phyloP scores from a whole-genome alignment of 2,797 vertebrate species.

The Cynodonichthys magdalenae region DNA sequence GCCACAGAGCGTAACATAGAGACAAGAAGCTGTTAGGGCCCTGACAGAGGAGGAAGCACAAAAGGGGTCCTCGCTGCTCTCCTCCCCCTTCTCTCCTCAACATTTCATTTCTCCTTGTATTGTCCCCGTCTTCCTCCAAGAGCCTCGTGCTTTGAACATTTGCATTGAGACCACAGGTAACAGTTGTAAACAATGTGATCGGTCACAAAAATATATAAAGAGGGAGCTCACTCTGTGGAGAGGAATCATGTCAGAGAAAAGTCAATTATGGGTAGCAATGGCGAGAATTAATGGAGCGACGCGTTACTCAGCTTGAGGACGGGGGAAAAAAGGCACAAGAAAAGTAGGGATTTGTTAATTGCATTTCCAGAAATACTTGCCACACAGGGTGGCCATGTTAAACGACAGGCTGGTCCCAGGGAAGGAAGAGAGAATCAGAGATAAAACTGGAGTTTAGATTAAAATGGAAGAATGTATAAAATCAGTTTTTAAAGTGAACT shows the following conservation, averaged over 20 bases:
- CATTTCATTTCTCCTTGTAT: conserved; percentile 48
- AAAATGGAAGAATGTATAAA: conserved; percentile 11
- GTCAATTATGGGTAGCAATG: conserved; percentile 82
- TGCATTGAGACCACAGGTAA: conserved; percentile 36
- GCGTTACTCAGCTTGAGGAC: conserved; percentile 83
- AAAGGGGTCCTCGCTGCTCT: conserved; percentile 72
- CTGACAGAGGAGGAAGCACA: conserved; percentile 76
- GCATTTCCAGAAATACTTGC: conserved; percentile 76
- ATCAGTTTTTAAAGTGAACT: not conserved
- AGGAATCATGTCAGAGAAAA: conserved; percentile 85
- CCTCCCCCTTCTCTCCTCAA: conserved; percentile 52
- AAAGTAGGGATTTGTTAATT: conserved; percentile 80
- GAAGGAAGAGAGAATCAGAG: conserved; percentile 60
- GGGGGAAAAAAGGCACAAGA: conserved; percentile 62
- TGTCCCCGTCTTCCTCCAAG: conserved; percentile 13
- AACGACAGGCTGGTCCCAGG: conserved; percentile 78
- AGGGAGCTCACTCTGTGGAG: conserved; percentile 74
- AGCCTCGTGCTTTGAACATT: conserved; percentile 44
- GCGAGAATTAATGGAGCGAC: conserved; percentile 84
- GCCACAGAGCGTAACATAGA: conserved; percentile 80
- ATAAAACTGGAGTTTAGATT: conserved; percentile 38
- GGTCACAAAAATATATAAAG: conserved; percentile 75
- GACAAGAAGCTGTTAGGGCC: conserved; percentile 79
- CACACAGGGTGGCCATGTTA: conserved; percentile 56
- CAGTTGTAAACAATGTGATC: conserved; percentile 74